These are phyloP conservation scores for Rhabdomys pumilio DNA, from an alignment of 2,797 vertebrate genomes.

Conservation along the genomic window DNA sequence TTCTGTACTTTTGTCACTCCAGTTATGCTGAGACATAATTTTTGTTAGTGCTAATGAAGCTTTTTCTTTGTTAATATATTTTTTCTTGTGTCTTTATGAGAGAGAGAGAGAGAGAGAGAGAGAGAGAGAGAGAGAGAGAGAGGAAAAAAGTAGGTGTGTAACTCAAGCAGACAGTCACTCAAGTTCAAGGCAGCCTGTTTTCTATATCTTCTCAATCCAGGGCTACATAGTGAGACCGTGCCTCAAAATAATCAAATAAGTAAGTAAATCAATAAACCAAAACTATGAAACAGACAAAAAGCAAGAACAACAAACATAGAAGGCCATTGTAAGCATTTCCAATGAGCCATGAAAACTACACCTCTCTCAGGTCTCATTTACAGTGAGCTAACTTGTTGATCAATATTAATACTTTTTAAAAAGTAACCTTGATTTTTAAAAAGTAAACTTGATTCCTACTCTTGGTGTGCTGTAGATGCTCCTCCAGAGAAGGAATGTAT, in stretches of 20 bases:
- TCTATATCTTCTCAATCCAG: background rate
- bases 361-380: background rate
- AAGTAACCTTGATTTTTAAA: background rate
- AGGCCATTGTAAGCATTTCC: background rate
- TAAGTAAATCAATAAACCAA: background rate
- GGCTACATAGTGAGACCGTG: background rate
- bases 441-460: background rate
- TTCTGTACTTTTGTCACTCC: background rate
- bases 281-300: background rate
- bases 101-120: too few species aligned
- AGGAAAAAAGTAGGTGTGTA: background rate
- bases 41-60: constrained; percentile 21
- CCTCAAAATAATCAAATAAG: background rate
- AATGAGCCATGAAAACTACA: background rate
- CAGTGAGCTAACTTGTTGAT: background rate
- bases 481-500: background rate
- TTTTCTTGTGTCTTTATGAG: background rate
- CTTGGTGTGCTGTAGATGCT: background rate
- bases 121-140: background rate
- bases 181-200: background rate
- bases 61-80: background rate
- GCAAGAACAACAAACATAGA: background rate
- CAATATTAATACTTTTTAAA: background rate
- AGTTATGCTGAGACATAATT: background rate
- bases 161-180: background rate